A percentile compares a stretch with the other conserved stretches of the same genome.
These are phyloP conservation scores for Mesoligia furuncula DNA, from an alignment of 2,888 invertebrate species.

Conservation along the genomic window DNA sequence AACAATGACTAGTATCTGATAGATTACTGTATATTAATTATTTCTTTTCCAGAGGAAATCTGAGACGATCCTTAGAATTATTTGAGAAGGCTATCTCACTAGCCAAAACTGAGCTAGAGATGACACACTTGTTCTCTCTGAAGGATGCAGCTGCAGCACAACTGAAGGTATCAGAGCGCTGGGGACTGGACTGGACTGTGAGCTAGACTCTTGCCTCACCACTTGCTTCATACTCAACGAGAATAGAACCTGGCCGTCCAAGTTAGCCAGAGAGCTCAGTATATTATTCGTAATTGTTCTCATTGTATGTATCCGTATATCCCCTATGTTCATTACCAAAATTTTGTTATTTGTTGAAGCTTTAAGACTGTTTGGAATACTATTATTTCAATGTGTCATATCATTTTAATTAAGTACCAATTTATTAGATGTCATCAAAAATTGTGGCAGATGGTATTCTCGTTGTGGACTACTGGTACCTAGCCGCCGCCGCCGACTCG, in stretches of 20 bases:
- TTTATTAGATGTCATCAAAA: constrained; percentile 55
- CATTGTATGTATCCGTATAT: constrained; percentile 54
- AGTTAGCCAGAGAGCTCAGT: constrained; percentile 62
- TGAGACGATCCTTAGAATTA: constrained; percentile 94
- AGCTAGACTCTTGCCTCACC: constrained; percentile 79
- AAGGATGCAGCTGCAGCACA: constrained; percentile 97
- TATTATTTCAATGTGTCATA: constrained; percentile 64
- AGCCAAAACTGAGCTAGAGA: constrained; percentile 96
- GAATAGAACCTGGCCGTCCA: constrained; percentile 80
- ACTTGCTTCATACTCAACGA: constrained; percentile 73
- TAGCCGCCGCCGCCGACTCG: constrained; percentile 80
- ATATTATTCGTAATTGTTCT: constrained; percentile 58
- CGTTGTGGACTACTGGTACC: constrained; percentile 72
- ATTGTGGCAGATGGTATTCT: constrained; percentile 77
- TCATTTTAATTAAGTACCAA: constrained; percentile 51
- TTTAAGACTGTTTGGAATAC: constrained; percentile 58
- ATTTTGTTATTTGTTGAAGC: constrained; percentile 57
- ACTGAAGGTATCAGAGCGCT: constrained; percentile 94
- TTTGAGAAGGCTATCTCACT: constrained; percentile 97
- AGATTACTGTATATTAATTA: not conserved
- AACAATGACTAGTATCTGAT: not conserved
- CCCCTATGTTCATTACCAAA: constrained; percentile 42
- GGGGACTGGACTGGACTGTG: constrained; percentile 92
- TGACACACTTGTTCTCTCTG: constrained; percentile 97
- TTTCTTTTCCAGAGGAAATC: constrained; percentile 93